Conservation (phyloP, 2,797 vertebrate genomes). For the Poecile montanus region DNA sequence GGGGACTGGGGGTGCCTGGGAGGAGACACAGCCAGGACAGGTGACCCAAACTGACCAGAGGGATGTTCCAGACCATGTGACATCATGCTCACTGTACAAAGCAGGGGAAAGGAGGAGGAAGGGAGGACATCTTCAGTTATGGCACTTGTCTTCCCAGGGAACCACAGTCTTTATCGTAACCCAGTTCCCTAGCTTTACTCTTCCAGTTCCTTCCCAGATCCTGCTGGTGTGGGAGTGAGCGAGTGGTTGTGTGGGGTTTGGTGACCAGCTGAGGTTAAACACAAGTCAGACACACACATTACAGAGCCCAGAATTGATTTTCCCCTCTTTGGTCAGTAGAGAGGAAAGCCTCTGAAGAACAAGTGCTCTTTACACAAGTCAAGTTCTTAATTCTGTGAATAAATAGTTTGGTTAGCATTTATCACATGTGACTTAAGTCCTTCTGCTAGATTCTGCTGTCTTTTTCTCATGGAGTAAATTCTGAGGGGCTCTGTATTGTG, state of each 20-base stretch:
- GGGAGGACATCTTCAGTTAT: not conserved
- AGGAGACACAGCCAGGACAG: not conserved
- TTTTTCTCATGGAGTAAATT: not conserved
- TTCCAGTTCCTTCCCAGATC: not conserved
- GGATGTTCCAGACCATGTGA: not conserved
- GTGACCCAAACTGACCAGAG: not conserved
- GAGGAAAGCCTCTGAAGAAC: not conserved
- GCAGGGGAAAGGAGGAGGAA: not conserved
- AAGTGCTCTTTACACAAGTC: not conserved
- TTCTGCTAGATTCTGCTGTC: not conserved
- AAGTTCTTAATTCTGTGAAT: not conserved
- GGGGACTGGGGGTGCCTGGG: not conserved
- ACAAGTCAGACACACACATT: not conserved
- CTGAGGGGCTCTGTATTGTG: not conserved
- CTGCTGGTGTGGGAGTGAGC: not conserved
- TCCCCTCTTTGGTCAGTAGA: not conserved
- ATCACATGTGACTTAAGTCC: not conserved
- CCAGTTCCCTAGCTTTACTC: not conserved
- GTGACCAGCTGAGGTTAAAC: not conserved
- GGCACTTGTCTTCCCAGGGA: not conserved
- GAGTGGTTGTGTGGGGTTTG: fast-evolving
- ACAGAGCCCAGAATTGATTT: not conserved
- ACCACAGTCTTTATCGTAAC: not conserved
- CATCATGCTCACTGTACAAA: not conserved
- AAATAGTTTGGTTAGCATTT: not conserved